These are phyloP conservation scores for Diplolepis rosae DNA, from an alignment of 2,888 invertebrate genomes.

Conservation along the genomic window DNA sequence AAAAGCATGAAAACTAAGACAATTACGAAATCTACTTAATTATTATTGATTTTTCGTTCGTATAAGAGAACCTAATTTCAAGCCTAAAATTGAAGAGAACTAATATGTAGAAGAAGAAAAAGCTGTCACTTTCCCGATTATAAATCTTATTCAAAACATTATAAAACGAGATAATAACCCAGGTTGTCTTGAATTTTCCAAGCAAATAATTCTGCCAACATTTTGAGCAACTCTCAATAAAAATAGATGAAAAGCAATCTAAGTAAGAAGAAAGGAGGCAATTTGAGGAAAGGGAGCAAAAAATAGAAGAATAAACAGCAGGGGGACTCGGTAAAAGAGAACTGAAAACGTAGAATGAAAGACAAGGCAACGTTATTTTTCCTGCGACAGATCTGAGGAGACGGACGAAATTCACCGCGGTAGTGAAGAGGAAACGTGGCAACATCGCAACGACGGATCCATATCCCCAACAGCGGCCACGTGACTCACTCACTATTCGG, in stretches of 20 bases:
- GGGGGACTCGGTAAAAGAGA: too few relatives aligned
- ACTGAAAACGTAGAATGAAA: background rate
- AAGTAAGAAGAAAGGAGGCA: background rate
- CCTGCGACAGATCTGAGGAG: slow-evolving; percentile 38
- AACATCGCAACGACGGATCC: slow-evolving; percentile 48
- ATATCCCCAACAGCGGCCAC: slow-evolving; percentile 57
- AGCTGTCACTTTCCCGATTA: too few relatives aligned
- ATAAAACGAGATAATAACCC: too few relatives aligned
- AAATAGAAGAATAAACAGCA: background rate
- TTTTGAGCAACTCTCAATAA: background rate
- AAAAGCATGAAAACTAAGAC: too few relatives aligned
- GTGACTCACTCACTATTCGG: slow-evolving; percentile 64
- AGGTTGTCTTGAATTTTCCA: too few relatives aligned
- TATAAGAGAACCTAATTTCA: too few relatives aligned
- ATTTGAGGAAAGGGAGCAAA: background rate
- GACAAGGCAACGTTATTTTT: slow-evolving; percentile 52
- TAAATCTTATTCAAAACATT: too few relatives aligned
- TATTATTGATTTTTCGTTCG: too few relatives aligned
- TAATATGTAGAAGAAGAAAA: too few relatives aligned
- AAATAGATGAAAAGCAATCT: background rate
- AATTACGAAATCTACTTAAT: too few relatives aligned
- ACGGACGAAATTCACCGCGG: slow-evolving; percentile 35
- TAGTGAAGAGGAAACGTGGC: slow-evolving; percentile 41
- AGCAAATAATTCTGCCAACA: too few relatives aligned
- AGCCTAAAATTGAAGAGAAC: too few relatives aligned